Evolutionary conservation across 2,113 vertebrate species (phyloP).

Genomic region (Perca fluviatilis): DNA sequence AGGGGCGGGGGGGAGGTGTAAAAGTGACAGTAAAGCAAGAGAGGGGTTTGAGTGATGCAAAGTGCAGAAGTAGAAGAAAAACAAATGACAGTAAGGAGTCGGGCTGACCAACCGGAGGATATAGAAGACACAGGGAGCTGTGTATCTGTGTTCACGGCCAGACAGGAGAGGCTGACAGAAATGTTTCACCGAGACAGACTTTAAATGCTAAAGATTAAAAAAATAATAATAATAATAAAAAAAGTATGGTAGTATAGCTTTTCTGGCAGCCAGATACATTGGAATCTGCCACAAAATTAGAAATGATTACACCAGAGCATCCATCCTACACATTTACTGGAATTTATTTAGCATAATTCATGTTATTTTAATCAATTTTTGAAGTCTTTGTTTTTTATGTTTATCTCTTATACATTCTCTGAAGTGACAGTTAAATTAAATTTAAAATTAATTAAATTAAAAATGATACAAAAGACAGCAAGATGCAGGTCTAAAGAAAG

Average conservation of each 20-base stretch:
- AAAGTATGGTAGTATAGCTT: neutral
- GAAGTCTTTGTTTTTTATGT: neutral
- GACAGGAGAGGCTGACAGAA: conserved; percentile 5
- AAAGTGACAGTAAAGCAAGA: neutral
- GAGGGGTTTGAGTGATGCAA: too few relatives aligned
- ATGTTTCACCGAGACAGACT: neutral
- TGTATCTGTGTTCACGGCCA: neutral
- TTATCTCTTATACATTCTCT: neutral
- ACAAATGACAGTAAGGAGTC: neutral
- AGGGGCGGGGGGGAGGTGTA: neutral
- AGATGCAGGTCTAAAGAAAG: neutral
- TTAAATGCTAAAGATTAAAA: neutral
- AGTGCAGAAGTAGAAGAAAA: neutral
- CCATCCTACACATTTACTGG: neutral
- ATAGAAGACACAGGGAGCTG: neutral
- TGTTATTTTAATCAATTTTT: neutral
- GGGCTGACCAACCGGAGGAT: neutral
- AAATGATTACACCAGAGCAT: neutral
- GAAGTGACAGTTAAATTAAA: neutral
- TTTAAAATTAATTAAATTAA: too few relatives aligned
- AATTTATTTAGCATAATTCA: neutral
- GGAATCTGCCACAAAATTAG: neutral
- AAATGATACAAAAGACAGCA: neutral
- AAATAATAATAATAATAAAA: too few relatives aligned
- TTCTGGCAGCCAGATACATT: neutral